Base-by-base conservation (phyloP, 2,888 invertebrate genomes). In the Stenichneumon culpator region DNA sequence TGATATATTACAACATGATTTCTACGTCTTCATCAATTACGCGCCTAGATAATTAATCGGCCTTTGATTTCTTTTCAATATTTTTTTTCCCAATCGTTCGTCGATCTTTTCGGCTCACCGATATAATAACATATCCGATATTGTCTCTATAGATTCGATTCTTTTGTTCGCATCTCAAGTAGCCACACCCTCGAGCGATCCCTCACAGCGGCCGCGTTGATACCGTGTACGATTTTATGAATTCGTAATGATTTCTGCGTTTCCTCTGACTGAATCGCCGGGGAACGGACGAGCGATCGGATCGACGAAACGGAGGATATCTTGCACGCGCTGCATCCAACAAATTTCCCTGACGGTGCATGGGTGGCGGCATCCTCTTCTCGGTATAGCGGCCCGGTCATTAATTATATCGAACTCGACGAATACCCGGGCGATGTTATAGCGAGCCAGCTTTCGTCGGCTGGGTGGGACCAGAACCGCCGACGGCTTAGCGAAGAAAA, bases 381-480 rank as follows among this genome's bases (percentile, higher is more conserved):
- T 68, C 70, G 69, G 74, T 84, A 74, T 68, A 50, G 84, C 82
- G 79, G 73, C 82, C 74, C 73, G 83, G 85, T 80, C 85, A 86
- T 86, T 86, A 86, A 86, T 86, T 86, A 86, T 77, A 86, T 86
- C 82, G 85, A 86, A 72, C 85, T 79, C 85, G 82, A 79, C 74
- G 82, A 85, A 82, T 82, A 85, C 63, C 68, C 74, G 28, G 57
- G 63, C 36, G 65, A 19, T n/a, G 67, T 32, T 67, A 60, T 54
- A 79, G 57, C 74, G 68, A 36, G 74, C 65, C 73, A 67, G 83
- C 79, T 83, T 75, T 79, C 83, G 82, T 86, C 68, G 79, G 75
- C 50, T 57, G 83, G 82, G 70, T 79, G 85, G 79, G 57, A 82
- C 75, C 72, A 22, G 70, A 77, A 82, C 60, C 74, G 83, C 74